Conservation (phyloP, 2,113 vertebrate species). For the Craseonycteris thonglongyai region DNA sequence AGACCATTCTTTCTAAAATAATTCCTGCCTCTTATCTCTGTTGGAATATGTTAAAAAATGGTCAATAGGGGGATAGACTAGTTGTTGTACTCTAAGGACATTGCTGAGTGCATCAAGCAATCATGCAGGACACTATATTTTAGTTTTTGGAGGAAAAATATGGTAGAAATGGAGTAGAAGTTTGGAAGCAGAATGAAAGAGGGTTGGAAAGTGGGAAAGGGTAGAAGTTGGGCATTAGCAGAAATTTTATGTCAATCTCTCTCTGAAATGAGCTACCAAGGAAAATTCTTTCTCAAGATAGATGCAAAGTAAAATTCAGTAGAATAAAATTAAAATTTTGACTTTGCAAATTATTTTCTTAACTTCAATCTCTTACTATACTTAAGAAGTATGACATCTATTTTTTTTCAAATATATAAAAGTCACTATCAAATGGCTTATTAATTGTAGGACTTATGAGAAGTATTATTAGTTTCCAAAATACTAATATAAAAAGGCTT, state of each 20-base stretch:
- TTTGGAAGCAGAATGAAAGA: not conserved
- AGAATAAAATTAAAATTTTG: not conserved
- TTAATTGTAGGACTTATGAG: not conserved
- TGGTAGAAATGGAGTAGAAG: not conserved
- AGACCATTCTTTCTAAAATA: not conserved
- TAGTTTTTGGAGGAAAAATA: not conserved
- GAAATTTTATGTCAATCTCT: not conserved
- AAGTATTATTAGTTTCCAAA: not conserved
- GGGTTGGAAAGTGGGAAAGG: not conserved
- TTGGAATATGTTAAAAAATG: not conserved
- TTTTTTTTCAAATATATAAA: not conserved
- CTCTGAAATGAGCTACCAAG: not conserved
- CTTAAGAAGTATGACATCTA: not conserved
- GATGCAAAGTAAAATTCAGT: not conserved
- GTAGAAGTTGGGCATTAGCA: not conserved
- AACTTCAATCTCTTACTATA: not conserved
- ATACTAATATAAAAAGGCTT: not conserved
- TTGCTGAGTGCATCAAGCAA: not conserved
- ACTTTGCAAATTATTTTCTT: not conserved
- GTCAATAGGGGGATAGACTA: not conserved
- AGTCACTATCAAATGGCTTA: not conserved
- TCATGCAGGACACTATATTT: not conserved
- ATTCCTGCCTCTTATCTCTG: not conserved
- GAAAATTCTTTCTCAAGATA: not conserved
- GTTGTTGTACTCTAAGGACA: no score